Evolutionary conservation across 92 coral and sea anemone genomes (phyloP).

Genomic region (Zoanthus gigantus): DNA sequence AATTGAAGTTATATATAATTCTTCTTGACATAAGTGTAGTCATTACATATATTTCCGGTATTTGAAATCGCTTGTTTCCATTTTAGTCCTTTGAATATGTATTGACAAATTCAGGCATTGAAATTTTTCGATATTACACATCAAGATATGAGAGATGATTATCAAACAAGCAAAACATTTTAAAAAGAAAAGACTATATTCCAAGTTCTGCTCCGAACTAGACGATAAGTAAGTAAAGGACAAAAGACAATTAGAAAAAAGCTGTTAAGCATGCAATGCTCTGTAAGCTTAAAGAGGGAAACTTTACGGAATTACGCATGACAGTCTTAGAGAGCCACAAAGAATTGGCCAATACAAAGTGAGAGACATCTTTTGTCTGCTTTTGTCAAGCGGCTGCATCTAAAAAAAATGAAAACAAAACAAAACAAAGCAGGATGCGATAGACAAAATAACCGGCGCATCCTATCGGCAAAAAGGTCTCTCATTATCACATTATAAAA

Average conservation of each 20-base stretch:
- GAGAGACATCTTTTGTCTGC: not conserved
- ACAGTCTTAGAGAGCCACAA: not conserved
- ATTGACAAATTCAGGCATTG: not conserved
- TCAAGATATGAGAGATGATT: not conserved
- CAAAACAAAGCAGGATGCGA: not conserved
- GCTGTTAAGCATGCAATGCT: not conserved
- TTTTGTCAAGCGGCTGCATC: not conserved
- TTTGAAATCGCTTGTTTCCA: not conserved
- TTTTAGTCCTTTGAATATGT: not conserved
- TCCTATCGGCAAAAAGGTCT: not conserved
- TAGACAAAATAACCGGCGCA: not conserved
- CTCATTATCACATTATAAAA: not conserved
- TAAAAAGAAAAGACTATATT: not conserved
- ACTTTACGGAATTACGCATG: slow-evolving; percentile 6
- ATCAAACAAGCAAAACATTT: not conserved
- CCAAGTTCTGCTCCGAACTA: not conserved
- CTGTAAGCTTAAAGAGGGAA: slow-evolving; percentile 14
- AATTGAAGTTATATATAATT: not conserved
- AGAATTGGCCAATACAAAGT: not conserved
- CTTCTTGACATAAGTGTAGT: not conserved
- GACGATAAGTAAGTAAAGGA: not conserved
- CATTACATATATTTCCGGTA: slow-evolving; percentile 27
- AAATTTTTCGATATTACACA: not conserved
- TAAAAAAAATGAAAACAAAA: not conserved
- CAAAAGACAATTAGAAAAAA: not conserved